These are phyloP conservation scores for Oithona nana DNA, from an alignment of 2,888 invertebrate genomes.

Conservation along the genomic window DNA sequence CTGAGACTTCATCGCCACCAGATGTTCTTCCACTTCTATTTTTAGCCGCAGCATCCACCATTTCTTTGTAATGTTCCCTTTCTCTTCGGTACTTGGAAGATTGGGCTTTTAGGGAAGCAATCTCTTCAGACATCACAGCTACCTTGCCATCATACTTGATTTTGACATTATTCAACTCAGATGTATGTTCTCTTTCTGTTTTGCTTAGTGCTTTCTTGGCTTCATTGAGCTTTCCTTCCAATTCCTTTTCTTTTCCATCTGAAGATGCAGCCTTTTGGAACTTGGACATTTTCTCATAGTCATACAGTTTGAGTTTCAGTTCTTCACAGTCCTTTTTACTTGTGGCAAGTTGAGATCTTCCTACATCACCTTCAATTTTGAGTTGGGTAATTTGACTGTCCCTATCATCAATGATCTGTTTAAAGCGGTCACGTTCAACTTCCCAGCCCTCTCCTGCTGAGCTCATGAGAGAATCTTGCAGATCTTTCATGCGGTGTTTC, in stretches of 20 bases:
- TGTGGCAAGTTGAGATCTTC: constrained; percentile 50
- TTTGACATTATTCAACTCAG: constrained; percentile 58
- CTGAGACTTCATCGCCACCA: constrained; percentile 40
- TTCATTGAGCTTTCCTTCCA: constrained; percentile 44
- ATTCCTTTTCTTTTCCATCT: not conserved
- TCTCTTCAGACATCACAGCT: constrained; percentile 56
- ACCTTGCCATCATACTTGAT: constrained; percentile 67
- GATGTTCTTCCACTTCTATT: constrained; percentile 38
- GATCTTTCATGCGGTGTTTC: constrained; percentile 37
- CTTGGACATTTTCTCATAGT: constrained; percentile 16
- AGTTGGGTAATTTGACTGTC: constrained; percentile 49
- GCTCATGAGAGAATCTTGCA: constrained; percentile 24
- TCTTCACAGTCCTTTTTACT: constrained; percentile 39
- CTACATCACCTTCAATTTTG: constrained; percentile 44
- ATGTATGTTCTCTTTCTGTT: constrained; percentile 50
- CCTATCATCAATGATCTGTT: constrained; percentile 49
- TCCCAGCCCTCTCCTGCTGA: constrained; percentile 33
- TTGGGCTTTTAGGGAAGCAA: constrained; percentile 59
- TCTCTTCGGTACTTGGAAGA: constrained; percentile 62
- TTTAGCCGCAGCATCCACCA: constrained; percentile 69
- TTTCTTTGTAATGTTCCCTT: constrained; percentile 69
- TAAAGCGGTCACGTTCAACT: constrained; percentile 46
- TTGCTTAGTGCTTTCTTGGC: constrained; percentile 50
- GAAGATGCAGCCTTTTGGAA: constrained; percentile 2
- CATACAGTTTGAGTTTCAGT: constrained; percentile 9